Conservation (phyloP, 2,797 vertebrate species). For the Scarus forsteni region DNA sequence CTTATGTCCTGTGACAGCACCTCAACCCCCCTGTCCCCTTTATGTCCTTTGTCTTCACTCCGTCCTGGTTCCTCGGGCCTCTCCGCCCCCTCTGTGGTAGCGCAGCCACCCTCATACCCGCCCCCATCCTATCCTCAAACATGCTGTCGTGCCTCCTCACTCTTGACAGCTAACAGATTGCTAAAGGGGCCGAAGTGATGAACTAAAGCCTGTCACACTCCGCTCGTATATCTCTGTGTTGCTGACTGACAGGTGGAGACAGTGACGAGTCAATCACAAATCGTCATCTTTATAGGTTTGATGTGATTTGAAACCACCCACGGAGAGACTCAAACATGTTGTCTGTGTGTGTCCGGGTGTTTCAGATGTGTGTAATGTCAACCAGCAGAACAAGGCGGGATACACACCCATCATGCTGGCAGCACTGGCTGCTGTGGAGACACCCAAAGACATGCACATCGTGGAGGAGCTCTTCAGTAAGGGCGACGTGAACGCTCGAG, state of each 20-base stretch:
- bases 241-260: slow-evolving; percentile 30
- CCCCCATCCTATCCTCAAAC: slow-evolving; percentile 19
- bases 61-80: slow-evolving; percentile 50
- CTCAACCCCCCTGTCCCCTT: slow-evolving; percentile 53
- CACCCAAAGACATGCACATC: slow-evolving; percentile 91
- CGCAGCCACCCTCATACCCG: slow-evolving; percentile 11
- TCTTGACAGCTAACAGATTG: neutral
- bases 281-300: neutral
- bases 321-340: neutral
- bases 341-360: slow-evolving; percentile 42
- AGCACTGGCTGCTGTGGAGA: slow-evolving; percentile 95
- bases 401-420: slow-evolving; percentile 99
- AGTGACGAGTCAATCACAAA: slow-evolving; percentile 39
- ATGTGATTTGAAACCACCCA: slow-evolving; percentile 19
- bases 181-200: slow-evolving; percentile 14
- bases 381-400: slow-evolving; percentile 99
- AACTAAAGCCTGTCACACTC: neutral
- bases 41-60: slow-evolving; percentile 67
- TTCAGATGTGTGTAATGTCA: slow-evolving; percentile 95
- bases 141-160: slow-evolving; percentile 31
- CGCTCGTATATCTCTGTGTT: slow-evolving; percentile 12
- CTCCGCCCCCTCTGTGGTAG: slow-evolving; percentile 22
- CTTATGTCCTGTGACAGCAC: slow-evolving; percentile 54
- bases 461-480: slow-evolving; percentile 96
- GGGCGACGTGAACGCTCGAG: slow-evolving; percentile 97